phyloP scores from a whole-genome alignment of 2,113 vertebrate genomes.

The Halcyon senegalensis region DNA sequence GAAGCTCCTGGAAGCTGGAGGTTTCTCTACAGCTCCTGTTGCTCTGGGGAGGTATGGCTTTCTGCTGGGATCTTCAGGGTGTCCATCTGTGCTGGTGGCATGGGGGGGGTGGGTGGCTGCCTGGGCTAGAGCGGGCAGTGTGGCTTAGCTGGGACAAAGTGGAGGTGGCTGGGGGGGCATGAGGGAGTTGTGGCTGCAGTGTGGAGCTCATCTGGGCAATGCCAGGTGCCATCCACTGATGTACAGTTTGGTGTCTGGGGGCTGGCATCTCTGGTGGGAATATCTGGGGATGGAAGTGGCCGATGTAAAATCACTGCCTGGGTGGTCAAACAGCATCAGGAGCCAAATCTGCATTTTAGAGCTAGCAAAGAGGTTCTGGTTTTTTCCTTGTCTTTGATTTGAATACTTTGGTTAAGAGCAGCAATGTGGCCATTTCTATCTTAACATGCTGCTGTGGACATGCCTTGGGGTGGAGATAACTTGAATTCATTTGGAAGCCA shows the following conservation, averaged over 20 bases:
- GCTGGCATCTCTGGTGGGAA: neutral
- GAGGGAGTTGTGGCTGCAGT: neutral
- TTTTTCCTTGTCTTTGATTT: neutral
- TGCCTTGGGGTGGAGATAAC: neutral
- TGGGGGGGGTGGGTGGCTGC: accelerated
- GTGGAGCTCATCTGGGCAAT: neutral
- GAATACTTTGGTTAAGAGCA: neutral
- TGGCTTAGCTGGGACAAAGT: neutral
- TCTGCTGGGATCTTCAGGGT: neutral
- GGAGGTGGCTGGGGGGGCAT: neutral
- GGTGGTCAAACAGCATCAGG: neutral
- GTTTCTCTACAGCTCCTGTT: neutral
- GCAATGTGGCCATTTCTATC: neutral
- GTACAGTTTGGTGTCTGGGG: accelerated
- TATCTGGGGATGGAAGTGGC: neutral
- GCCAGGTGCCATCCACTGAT: accelerated
- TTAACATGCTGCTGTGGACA: accelerated
- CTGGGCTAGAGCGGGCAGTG: accelerated
- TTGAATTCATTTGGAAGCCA: neutral
- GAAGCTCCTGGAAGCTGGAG: neutral
- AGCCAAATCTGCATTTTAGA: neutral
- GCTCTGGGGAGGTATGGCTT: neutral
- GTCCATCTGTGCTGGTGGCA: accelerated
- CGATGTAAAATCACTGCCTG: neutral
- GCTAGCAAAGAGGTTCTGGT: neutral